phyloP scores from a whole-genome alignment of 2,797 vertebrate species.

The Urocyon cinereoargenteus region DNA sequence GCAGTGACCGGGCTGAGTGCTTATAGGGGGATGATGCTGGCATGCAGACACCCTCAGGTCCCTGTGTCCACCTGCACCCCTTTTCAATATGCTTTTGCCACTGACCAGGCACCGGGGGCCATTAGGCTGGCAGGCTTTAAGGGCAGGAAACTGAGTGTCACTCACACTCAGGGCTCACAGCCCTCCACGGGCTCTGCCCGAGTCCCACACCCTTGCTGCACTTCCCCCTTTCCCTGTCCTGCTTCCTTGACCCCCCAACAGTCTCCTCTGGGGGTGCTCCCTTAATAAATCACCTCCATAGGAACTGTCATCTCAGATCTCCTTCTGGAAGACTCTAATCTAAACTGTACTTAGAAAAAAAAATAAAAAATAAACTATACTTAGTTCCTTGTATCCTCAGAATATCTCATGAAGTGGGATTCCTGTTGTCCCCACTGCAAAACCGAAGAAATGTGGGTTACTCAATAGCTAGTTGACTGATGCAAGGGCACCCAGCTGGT shows the following conservation, averaged over 20 bases:
- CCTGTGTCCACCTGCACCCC: not conserved
- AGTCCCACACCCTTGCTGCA: not conserved
- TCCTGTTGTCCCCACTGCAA: no score
- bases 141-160: not conserved
- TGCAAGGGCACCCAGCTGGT: not conserved
- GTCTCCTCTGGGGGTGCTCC: not conserved
- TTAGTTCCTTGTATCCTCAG: not conserved
- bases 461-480: no score
- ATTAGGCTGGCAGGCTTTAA: not conserved
- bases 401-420: not conserved
- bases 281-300: not conserved
- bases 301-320: not conserved
- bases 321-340: not conserved
- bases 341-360: not conserved
- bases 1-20: not conserved
- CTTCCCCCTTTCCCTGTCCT: not conserved
- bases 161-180: not conserved
- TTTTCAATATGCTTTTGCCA: not conserved
- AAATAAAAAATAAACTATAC: no score
- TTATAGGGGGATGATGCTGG: no score
- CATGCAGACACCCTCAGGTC: accelerated
- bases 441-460: no score
- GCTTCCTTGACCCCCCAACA: not conserved
- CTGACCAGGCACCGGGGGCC: not conserved
- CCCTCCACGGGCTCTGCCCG: not conserved